Evolutionary conservation across 92 coral and sea anemone species (phyloP).

Genomic region (Micromussa lordhowensis): DNA sequence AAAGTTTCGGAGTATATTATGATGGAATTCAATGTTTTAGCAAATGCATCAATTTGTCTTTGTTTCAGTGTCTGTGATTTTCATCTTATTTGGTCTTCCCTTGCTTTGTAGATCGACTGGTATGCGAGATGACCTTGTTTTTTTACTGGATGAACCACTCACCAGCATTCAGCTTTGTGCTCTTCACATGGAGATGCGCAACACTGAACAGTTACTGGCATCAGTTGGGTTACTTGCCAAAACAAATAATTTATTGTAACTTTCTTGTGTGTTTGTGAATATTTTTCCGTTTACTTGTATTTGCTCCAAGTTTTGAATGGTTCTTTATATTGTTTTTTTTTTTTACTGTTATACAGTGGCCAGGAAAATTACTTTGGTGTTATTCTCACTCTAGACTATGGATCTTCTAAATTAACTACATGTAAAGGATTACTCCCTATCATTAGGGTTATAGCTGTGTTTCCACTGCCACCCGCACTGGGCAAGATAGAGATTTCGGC

Average conservation of each 20-base stretch:
- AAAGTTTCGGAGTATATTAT: background rate
- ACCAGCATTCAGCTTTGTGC: constrained; percentile 58
- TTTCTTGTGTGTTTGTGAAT: no score
- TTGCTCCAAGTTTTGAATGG: no score
- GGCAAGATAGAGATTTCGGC: background rate
- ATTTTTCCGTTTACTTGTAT: no score
- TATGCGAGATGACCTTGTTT: constrained; percentile 49
- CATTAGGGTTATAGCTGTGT: constrained; percentile 22
- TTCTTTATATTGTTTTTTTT: no score
- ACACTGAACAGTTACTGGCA: constrained; percentile 59
- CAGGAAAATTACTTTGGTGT: no score
- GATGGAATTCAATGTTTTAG: background rate
- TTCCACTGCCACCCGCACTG: constrained; percentile 16
- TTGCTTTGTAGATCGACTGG: constrained; percentile 52
- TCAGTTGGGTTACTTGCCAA: constrained; percentile 48
- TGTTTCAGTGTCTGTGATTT: background rate
- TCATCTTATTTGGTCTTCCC: background rate
- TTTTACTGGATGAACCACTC: constrained; percentile 56
- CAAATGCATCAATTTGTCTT: background rate
- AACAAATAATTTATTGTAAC: no score
- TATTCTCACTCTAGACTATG: no score
- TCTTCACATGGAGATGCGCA: constrained; percentile 47
- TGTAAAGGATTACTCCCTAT: background rate
- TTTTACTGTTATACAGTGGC: no score
- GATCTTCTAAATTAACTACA: background rate